Percentiles rank a stretch among this genome's conserved stretches.
Evolutionary conservation across 2,888 invertebrate species (phyloP).

Genomic region (Andrena bucephala): DNA sequence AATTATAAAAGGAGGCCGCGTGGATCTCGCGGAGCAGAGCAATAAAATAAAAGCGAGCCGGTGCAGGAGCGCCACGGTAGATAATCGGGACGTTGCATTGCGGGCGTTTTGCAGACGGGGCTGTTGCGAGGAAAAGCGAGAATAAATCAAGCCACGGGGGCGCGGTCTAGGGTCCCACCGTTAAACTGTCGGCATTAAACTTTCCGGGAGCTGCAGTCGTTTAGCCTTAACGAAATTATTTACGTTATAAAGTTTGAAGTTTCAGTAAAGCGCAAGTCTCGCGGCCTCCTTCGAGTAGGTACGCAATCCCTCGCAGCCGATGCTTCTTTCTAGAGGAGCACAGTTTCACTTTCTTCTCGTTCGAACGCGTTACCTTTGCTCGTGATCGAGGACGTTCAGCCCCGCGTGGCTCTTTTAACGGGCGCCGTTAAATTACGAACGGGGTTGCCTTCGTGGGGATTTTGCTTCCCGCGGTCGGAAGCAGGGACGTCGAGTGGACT

Average conservation of each 20-base stretch:
- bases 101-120: not conserved
- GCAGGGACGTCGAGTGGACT: not conserved
- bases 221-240: conserved; percentile 7
- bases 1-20: conserved; percentile 2
- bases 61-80: conserved; percentile 8
- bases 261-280: not conserved
- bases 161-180: not conserved
- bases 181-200: not conserved
- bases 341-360: too few relatives aligned
- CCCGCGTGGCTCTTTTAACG: too few relatives aligned
- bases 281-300: too few relatives aligned
- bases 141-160: conserved; percentile 5
- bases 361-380: too few relatives aligned
- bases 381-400: too few relatives aligned
- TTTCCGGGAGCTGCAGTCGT: conserved; percentile 1
- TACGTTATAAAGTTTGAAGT: not conserved
- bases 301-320: too few relatives aligned
- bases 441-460: too few relatives aligned
- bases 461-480: too few relatives aligned
- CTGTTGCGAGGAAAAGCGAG: conserved; percentile 1
- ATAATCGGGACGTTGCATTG: conserved; percentile 1
- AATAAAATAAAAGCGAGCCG: conserved; percentile 59
- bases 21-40: conserved; percentile 35
- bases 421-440: too few relatives aligned
- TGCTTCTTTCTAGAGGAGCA: too few relatives aligned